Percentiles rank a stretch among this genome's conserved stretches.
Evolutionary conservation across 2,797 vertebrate genomes (phyloP).

Genomic region (Anas flavirostris): DNA sequence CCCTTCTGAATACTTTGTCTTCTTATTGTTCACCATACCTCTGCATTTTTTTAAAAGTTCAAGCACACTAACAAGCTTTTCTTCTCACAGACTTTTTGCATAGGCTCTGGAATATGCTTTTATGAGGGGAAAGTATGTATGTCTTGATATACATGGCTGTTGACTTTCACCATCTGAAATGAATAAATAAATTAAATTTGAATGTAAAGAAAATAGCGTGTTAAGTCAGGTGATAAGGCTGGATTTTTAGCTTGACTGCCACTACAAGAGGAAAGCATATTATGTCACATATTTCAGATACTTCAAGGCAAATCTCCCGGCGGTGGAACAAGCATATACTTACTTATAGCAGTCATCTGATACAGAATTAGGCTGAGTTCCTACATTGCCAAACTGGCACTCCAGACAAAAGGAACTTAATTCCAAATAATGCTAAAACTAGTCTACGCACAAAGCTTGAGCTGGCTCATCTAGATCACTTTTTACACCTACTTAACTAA

Average conservation of each 20-base stretch:
- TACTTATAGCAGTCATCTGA: not conserved
- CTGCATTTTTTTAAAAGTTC: not conserved
- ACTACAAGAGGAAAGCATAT: not conserved
- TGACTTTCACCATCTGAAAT: not conserved
- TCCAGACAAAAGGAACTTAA: not conserved
- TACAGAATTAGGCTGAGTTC: not conserved
- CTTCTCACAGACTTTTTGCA: conserved; percentile 20
- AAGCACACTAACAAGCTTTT: conserved; percentile 7
- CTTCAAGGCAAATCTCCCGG: not conserved
- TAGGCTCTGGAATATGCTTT: conserved; percentile 18
- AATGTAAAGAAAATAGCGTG: not conserved
- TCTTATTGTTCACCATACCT: not conserved
- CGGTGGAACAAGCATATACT: not conserved
- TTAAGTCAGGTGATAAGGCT: not conserved
- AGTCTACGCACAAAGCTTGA: not conserved
- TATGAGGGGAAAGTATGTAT: not conserved
- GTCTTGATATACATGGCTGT: conserved; percentile 7
- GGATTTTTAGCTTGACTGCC: not conserved
- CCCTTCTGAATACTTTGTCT: not conserved
- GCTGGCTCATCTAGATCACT: not conserved
- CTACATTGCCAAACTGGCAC: not conserved
- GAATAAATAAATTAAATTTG: not conserved
- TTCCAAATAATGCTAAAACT: not conserved
- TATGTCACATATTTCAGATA: not conserved
- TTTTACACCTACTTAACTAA: not conserved